A percentile compares a stretch with the other conserved stretches of the same genome.
Evolutionary conservation across 2,113 vertebrate species (phyloP).

Genomic region (Rhineura floridana): DNA sequence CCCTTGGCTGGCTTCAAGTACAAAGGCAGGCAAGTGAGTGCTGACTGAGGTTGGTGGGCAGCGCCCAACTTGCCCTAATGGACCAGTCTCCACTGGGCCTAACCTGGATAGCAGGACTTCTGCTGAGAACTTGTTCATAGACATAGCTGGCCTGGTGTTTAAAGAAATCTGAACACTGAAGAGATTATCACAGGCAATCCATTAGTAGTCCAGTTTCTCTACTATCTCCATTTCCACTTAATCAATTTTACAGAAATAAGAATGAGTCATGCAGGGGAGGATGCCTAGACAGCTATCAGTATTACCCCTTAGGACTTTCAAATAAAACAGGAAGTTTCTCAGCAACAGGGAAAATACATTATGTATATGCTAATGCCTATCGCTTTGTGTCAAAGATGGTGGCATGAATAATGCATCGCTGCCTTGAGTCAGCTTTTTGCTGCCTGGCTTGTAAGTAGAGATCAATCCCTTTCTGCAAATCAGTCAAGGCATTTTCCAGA

Average conservation of each 20-base stretch:
- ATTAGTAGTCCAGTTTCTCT: neutral
- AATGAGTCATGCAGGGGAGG: neutral
- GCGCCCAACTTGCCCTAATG: no score
- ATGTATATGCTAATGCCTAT: constrained; percentile 39
- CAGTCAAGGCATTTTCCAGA: no score
- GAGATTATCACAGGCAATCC: neutral
- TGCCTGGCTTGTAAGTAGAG: constrained; percentile 45
- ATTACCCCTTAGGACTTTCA: neutral
- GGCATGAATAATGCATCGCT: constrained; percentile 64
- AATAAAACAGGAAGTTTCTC: neutral
- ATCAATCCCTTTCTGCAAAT: constrained; percentile 31
- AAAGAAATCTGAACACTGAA: neutral
- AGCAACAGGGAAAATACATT: constrained; percentile 22
- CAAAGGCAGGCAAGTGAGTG: no score
- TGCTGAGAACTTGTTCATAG: neutral
- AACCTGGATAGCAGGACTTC: neutral
- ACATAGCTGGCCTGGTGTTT: neutral
- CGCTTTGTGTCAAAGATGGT: constrained; percentile 49
- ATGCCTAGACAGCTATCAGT: neutral
- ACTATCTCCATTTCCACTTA: neutral
- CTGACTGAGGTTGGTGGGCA: no score
- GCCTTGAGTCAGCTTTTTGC: constrained; percentile 31
- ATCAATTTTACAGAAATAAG: neutral
- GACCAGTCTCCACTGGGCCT: no score
- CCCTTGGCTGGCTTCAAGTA: no score